Conservation (phyloP, 2,888 invertebrate species). For the Falcaria lacertinaria region DNA sequence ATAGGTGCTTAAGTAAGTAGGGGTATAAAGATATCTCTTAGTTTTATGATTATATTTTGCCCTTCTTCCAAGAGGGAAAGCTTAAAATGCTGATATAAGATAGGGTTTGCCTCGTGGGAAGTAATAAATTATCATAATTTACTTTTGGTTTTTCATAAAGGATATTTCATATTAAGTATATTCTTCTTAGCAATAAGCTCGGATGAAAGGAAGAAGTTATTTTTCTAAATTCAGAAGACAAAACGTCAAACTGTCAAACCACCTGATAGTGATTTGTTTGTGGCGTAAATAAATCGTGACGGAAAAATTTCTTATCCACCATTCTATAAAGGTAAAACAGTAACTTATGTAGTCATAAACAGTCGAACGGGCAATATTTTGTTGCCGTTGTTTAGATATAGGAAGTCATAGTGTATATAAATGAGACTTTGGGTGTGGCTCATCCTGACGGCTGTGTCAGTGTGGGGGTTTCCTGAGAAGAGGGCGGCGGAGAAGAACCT, state of each 20-base stretch:
- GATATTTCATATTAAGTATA: background rate
- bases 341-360: slow-evolving; percentile 35
- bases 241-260: slow-evolving; percentile 34
- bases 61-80: too few relatives aligned
- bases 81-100: too few relatives aligned
- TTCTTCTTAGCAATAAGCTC: background rate
- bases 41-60: too few relatives aligned
- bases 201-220: background rate
- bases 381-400: slow-evolving; percentile 37
- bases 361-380: slow-evolving; percentile 27
- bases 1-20: too few relatives aligned
- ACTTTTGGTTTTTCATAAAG: too few relatives aligned
- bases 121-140: too few relatives aligned
- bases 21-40: too few relatives aligned
- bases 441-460: slow-evolving; percentile 49
- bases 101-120: too few relatives aligned
- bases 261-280: slow-evolving; percentile 59
- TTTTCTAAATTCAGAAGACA: slow-evolving; percentile 34
- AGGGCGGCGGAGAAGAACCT: slow-evolving; percentile 25
- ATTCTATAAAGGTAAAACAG: slow-evolving; percentile 34
- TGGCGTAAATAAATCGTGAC: slow-evolving; percentile 28
- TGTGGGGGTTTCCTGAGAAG: slow-evolving; percentile 51
- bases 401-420: slow-evolving; percentile 35
- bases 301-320: slow-evolving; percentile 41
- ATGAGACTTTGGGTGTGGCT: slow-evolving; percentile 56